Conservation (phyloP, 2,797 vertebrate genomes). For the Pelochelys cantorii region DNA sequence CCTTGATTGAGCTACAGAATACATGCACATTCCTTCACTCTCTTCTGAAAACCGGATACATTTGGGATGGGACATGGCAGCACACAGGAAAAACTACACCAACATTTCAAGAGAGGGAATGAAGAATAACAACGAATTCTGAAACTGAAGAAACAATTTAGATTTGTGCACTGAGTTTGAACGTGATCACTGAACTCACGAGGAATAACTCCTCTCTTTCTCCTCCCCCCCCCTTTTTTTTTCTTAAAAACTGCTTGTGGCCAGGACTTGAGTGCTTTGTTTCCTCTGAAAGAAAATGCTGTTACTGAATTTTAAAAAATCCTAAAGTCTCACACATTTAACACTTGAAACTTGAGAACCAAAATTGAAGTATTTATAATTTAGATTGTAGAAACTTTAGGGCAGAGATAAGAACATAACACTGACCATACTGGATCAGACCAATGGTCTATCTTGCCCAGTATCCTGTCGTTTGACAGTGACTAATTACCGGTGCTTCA, state of each 20-base stretch:
- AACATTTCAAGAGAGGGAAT: neutral
- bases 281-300: neutral
- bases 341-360: neutral
- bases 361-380: neutral
- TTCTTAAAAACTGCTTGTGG: neutral
- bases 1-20: neutral
- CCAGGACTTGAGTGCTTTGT: neutral
- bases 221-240: neutral
- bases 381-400: neutral
- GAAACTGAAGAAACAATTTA: neutral
- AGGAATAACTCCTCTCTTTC: neutral
- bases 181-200: neutral
- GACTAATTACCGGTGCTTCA: neutral
- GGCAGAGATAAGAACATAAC: too few relatives aligned
- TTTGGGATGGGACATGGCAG: fast-evolving
- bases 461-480: neutral
- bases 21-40: neutral
- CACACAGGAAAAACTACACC: neutral
- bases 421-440: neutral
- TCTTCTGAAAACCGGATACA: neutral
- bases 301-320: neutral
- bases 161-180: neutral
- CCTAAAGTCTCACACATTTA: neutral
- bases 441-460: neutral
- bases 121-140: neutral